A percentile compares a stretch with the other conserved stretches of the same genome.
Evolutionary conservation across 2,888 invertebrate species (phyloP).

Genomic region (Lithodes maja): DNA sequence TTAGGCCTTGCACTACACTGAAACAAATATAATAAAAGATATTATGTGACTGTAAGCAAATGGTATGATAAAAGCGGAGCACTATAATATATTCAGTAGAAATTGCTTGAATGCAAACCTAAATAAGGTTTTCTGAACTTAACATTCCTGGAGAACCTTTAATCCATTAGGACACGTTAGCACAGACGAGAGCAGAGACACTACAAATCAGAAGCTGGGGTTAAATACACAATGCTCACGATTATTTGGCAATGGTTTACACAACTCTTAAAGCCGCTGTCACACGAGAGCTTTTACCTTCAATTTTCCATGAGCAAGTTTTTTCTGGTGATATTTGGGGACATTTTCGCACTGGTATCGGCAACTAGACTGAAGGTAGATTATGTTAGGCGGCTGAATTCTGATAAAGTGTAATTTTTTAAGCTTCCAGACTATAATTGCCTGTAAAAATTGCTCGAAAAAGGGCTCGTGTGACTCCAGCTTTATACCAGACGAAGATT

Average conservation of each 20-base stretch:
- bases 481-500: conserved; percentile 59
- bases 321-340: no score
- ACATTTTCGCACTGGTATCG: no score
- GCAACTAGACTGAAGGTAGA: no score
- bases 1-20: no score
- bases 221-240: conserved; percentile 51
- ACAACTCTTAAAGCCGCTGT: neutral
- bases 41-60: neutral
- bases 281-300: no score
- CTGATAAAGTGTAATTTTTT: no score
- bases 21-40: no score
- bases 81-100: neutral
- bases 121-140: neutral
- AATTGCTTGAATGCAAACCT: neutral
- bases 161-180: neutral
- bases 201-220: neutral
- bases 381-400: no score
- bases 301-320: no score
- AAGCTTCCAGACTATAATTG: no score
- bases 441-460: no score
- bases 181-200: conserved; percentile 1
- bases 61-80: neutral
- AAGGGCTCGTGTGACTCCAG: no score
- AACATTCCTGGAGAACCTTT: neutral
- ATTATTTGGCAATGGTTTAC: conserved; percentile 65